Conservation (phyloP, 1,140 invertebrate genomes). For the Chymomyza costata region DNA sequence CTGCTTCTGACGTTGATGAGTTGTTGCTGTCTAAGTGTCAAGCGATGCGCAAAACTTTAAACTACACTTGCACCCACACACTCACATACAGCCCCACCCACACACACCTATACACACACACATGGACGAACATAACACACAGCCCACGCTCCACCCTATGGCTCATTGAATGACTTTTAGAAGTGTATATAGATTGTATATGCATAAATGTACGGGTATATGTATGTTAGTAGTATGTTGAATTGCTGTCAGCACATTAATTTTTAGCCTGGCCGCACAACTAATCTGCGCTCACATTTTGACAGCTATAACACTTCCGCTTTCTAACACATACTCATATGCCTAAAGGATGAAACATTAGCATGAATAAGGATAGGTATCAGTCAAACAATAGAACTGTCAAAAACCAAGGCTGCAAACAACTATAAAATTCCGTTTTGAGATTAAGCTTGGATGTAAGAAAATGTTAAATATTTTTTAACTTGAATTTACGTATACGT, state of each 20-base stretch:
- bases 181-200: too few relatives aligned
- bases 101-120: neutral
- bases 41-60: conserved; percentile 69
- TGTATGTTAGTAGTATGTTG: conserved; percentile 2
- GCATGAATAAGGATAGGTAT: too few relatives aligned
- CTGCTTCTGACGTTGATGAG: conserved; percentile 68
- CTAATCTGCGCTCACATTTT: conserved; percentile 53
- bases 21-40: conserved; percentile 73
- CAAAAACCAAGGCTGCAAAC: too few relatives aligned
- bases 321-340: too few relatives aligned
- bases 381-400: too few relatives aligned
- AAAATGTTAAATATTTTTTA: too few relatives aligned
- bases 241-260: conserved; percentile 56
- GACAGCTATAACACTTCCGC: conserved; percentile 57
- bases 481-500: too few relatives aligned
- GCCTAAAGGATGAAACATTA: conserved; percentile 20
- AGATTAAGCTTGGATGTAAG: too few relatives aligned
- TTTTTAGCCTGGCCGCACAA: conserved; percentile 24
- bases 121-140: too few relatives aligned
- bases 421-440: too few relatives aligned
- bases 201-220: neutral
- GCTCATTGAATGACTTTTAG: conserved; percentile 51
- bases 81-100: neutral
- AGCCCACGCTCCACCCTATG: conserved; percentile 36
- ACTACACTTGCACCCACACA: conserved; percentile 32